Evolutionary conservation across 2,797 vertebrate genomes (phyloP).

Genomic region (Peromyscus melanophrys): DNA sequence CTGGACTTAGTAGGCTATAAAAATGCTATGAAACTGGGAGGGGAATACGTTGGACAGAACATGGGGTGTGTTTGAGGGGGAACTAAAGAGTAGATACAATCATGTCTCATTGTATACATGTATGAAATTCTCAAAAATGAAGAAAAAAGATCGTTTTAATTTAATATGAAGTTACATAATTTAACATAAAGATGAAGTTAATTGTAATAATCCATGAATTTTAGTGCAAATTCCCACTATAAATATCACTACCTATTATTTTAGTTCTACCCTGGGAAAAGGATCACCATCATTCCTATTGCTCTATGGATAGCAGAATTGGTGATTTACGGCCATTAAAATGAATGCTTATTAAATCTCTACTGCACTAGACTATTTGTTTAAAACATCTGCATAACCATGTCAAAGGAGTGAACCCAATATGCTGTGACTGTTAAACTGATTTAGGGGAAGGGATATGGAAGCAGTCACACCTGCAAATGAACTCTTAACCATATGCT

Average conservation of each 20-base stretch:
- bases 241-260: background rate
- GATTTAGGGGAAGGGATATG: constrained; percentile 47
- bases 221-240: background rate
- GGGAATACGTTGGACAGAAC: background rate
- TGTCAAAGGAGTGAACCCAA: background rate
- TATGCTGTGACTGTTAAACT: constrained; percentile 47
- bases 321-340: constrained; percentile 23
- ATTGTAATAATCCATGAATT: background rate
- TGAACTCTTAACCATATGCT: constrained; percentile 69
- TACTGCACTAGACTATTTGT: background rate
- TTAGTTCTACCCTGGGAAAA: background rate
- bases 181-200: background rate
- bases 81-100: background rate
- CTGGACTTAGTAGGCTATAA: background rate
- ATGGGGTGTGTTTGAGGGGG: background rate
- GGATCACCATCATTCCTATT: background rate
- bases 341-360: constrained; percentile 40
- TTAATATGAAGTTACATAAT: background rate
- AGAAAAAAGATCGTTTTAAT: background rate
- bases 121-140: background rate
- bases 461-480: constrained; percentile 74
- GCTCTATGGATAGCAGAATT: background rate
- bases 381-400: constrained; percentile 7
- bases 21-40: background rate
- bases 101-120: background rate